Conservation (phyloP, 2,797 vertebrate species). For the Sebastes minor region DNA sequence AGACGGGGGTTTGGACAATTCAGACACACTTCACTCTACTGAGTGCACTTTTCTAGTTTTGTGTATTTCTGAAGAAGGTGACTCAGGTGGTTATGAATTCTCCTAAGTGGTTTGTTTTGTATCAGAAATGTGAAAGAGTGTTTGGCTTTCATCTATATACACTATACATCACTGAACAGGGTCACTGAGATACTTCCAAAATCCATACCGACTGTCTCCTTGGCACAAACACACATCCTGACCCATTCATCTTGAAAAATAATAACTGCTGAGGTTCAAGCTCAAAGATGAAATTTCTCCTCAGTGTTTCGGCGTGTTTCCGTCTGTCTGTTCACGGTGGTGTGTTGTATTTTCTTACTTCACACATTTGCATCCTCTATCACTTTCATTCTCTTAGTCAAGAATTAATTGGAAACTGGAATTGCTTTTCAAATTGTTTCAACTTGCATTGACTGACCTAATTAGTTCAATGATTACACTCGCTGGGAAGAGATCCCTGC, state of each 20-base stretch:
- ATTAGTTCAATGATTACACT: slow-evolving; percentile 77
- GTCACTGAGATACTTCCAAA: slow-evolving; percentile 21
- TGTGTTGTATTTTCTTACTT: background rate
- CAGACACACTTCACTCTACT: background rate
- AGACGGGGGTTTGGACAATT: background rate
- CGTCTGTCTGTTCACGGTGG: background rate
- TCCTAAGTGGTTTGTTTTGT: slow-evolving; percentile 47
- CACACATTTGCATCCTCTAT: slow-evolving; percentile 49
- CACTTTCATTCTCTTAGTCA: slow-evolving; percentile 43
- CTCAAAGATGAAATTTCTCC: background rate
- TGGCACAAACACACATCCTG: slow-evolving; percentile 4
- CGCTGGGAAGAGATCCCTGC: slow-evolving; percentile 64
- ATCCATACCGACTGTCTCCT: slow-evolving; percentile 19
- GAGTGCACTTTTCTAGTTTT: background rate
- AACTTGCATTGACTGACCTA: slow-evolving; percentile 75
- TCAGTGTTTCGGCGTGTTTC: background rate
- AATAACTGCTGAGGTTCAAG: slow-evolving; percentile 7
- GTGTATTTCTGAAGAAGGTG: background rate
- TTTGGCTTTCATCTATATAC: slow-evolving; percentile 32
- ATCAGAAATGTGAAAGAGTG: slow-evolving; percentile 36
- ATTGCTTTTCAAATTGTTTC: slow-evolving; percentile 78
- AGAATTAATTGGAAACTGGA: slow-evolving; percentile 72
- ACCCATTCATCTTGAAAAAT: slow-evolving; percentile 13
- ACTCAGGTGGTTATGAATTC: slow-evolving; percentile 24
- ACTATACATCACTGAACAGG: background rate